Evolutionary conservation across 1,140 invertebrate species (phyloP).

Genomic region (Pachypsylla venusta): DNA sequence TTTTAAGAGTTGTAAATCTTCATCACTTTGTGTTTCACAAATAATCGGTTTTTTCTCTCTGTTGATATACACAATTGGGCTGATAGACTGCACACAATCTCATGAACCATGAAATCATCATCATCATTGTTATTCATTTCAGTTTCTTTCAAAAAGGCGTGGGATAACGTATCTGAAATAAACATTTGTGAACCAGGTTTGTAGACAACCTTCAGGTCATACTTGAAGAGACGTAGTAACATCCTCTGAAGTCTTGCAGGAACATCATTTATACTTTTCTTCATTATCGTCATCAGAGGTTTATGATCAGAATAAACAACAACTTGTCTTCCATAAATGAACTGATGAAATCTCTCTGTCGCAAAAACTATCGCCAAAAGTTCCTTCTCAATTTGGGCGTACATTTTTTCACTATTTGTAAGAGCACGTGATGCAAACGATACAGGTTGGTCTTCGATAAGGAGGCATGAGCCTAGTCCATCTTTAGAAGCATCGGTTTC

Average conservation of each 20-base stretch:
- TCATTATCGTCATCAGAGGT: slow-evolving; percentile 31
- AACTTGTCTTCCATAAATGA: slow-evolving; percentile 26
- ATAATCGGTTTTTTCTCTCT: slow-evolving; percentile 22
- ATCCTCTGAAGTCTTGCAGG: slow-evolving; percentile 30
- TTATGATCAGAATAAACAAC: slow-evolving; percentile 33
- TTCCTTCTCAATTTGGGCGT: slow-evolving; percentile 33
- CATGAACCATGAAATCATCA: slow-evolving; percentile 15
- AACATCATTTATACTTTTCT: slow-evolving; percentile 29
- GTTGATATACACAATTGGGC: neutral
- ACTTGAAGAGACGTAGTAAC: slow-evolving; percentile 25
- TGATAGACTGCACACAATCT: neutral
- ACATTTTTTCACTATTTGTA: slow-evolving; percentile 27
- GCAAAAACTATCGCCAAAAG: slow-evolving; percentile 27
- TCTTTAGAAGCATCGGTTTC: slow-evolving; percentile 29
- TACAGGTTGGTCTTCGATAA: slow-evolving; percentile 27
- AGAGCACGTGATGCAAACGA: slow-evolving; percentile 26
- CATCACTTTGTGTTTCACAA: slow-evolving; percentile 23
- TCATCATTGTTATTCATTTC: slow-evolving; percentile 19
- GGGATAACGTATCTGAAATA: slow-evolving; percentile 31
- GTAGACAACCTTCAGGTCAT: slow-evolving; percentile 24
- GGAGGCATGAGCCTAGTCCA: slow-evolving; percentile 30
- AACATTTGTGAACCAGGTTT: slow-evolving; percentile 31
- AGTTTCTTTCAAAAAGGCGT: slow-evolving; percentile 22
- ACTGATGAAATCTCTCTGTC: slow-evolving; percentile 27
- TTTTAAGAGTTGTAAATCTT: slow-evolving; percentile 14